Evolutionary conservation across 2,888 invertebrate genomes (phyloP).

Genomic region (Spodoptera picta): DNA sequence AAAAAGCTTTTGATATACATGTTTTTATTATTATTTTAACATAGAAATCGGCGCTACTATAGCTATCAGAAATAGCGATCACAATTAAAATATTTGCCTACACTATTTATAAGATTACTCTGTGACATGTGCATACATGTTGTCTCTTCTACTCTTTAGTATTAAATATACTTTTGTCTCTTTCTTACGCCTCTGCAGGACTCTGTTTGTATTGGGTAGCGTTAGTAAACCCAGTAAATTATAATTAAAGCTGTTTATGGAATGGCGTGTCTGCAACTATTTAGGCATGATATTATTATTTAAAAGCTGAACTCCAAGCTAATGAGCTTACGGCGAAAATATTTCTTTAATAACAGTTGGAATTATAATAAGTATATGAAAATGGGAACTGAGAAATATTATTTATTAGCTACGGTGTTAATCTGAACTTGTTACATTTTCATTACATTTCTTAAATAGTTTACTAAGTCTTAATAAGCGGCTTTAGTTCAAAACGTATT

Average conservation of each 20-base stretch:
- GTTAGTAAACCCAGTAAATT: conserved; percentile 60
- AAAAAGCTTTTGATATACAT: too few species aligned
- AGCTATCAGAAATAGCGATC: conserved; percentile 18
- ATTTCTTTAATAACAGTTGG: conserved; percentile 44
- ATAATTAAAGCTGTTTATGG: conserved; percentile 59
- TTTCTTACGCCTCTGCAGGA: conserved; percentile 58
- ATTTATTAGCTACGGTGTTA: conserved; percentile 38
- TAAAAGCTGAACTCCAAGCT: conserved; percentile 53
- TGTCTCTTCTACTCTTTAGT: conserved; percentile 30
- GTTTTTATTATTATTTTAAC: not conserved
- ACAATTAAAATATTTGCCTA: conserved; percentile 45
- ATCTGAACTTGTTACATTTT: conserved; percentile 23
- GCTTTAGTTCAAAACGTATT: not conserved
- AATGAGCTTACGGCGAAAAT: conserved; percentile 51
- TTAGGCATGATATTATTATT: conserved; percentile 54
- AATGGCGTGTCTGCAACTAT: conserved; percentile 61
- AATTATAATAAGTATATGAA: conserved; percentile 39
- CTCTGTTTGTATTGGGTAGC: conserved; percentile 60
- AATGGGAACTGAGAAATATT: conserved; percentile 30
- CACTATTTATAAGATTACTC: conserved; percentile 50
- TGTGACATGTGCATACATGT: conserved; percentile 56
- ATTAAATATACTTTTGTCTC: conserved; percentile 17
- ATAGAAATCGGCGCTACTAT: conserved; percentile 7
- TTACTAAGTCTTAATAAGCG: not conserved
- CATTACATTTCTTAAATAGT: not conserved